Evolutionary conservation across 2,113 vertebrate species (phyloP), one percentile per base, ranked within the genome.

Genomic region (Microtus pennsylvanicus): DNA sequence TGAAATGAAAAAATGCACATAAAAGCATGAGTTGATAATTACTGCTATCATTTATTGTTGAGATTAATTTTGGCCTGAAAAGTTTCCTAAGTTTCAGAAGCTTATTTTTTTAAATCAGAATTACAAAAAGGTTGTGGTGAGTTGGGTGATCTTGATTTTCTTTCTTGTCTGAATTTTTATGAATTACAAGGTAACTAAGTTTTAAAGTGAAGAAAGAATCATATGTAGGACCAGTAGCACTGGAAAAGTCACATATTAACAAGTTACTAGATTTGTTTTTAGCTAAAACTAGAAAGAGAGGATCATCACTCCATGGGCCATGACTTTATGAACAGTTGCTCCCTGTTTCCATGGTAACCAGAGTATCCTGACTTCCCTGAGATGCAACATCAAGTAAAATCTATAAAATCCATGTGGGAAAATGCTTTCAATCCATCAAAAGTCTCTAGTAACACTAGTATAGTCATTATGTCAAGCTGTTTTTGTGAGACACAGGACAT

Each of bases 291-390:
- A 87, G 35, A 38, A 86, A 96, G 94, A 96, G 86, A 85, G 28
- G 96, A 96, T 97, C 89, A 97, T 94, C 50, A 80, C 58, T 72
- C 90, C 70, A 86, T 42, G 85, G 92, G 90, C 97, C 95, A 96
- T 95, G 80, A 95, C 61, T 81, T 89, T 96, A 69, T 94, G 82
- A 97, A 65, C 83, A 96, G 87, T 93, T 96, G 94, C 52, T 97
- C 77, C 89, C 83, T 3, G 14, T 98, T 96, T 78, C 95, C 78
- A 94, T 95, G 55, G 91, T 52, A 96, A 96, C 95, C 7, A n/a
- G 10, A 9, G 93, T 89, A 83, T 90, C 93, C 52, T 92, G 86
- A 94, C 94, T 95, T 94, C 22, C 30, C 78, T 87, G 86, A 93
- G 74, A 97, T 92, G 33, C 89, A 89, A 61, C n/a, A 82, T 78